Evolutionary conservation across 2,797 vertebrate genomes (phyloP).

Genomic region (Microchirus variegatus): DNA sequence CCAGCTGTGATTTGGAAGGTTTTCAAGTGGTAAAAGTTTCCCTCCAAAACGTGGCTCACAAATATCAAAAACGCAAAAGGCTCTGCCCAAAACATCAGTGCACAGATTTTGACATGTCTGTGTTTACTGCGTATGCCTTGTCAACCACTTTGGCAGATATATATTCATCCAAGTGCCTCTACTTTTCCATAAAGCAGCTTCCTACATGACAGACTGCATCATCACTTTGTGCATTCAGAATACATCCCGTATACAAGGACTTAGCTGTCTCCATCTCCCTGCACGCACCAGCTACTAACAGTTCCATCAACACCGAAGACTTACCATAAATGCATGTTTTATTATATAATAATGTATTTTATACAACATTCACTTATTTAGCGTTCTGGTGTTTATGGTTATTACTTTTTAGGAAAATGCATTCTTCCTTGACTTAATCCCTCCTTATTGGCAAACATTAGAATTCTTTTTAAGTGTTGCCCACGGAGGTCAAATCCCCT

Average conservation of each 20-base stretch:
- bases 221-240: conserved; percentile 49
- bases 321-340: neutral
- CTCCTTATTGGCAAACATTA: conserved; percentile 77
- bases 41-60: conserved; percentile 60
- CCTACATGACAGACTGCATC: conserved; percentile 41
- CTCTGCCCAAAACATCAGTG: conserved; percentile 66
- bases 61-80: conserved; percentile 69
- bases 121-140: conserved; percentile 74
- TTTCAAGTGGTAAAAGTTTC: conserved; percentile 75
- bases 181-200: conserved; percentile 25
- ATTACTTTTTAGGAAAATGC: conserved; percentile 33
- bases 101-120: conserved; percentile 67
- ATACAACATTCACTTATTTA: neutral
- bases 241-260: conserved; percentile 17
- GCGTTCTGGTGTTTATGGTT: conserved; percentile 3
- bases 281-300: conserved; percentile 13
- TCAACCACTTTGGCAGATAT: conserved; percentile 72
- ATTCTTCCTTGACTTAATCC: conserved; percentile 70
- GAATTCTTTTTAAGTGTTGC: conserved; percentile 74
- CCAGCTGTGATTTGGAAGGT: conserved; percentile 76
- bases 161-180: conserved; percentile 52
- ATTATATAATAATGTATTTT: conserved; percentile 8
- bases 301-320: conserved; percentile 1
- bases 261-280: conserved; percentile 13
- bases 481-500: conserved; percentile 77